phyloP scores from a whole-genome alignment of 2,113 vertebrate species.

The Lipophrys pholis region DNA sequence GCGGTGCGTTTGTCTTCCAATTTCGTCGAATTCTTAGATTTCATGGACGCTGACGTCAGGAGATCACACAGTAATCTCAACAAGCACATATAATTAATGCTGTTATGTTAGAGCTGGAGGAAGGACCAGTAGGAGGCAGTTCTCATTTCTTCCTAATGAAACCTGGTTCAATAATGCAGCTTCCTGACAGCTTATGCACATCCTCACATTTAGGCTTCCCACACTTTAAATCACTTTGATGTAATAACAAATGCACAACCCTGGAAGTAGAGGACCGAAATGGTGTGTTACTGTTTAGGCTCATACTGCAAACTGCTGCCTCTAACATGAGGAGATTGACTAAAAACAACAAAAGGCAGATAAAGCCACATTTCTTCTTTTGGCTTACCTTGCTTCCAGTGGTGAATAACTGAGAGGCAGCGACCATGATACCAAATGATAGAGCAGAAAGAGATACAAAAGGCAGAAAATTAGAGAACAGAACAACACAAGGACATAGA shows the following conservation, averaged over 20 bases:
- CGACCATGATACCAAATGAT: slow-evolving; percentile 17
- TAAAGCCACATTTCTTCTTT: slow-evolving; percentile 1
- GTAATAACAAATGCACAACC: not conserved
- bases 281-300: too few species aligned
- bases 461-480: slow-evolving; percentile 33
- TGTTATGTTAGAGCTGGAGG: slow-evolving; percentile 6
- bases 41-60: not conserved
- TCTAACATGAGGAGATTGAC: too few species aligned
- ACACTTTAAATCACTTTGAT: slow-evolving; percentile 12
- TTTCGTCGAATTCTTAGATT: not conserved
- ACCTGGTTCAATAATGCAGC: slow-evolving; percentile 55
- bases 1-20: not conserved
- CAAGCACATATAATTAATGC: slow-evolving; percentile 33
- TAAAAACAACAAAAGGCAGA: too few species aligned
- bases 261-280: too few species aligned
- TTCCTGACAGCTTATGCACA: slow-evolving; percentile 45
- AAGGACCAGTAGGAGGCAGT: not conserved
- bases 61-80: slow-evolving; percentile 1
- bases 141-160: slow-evolving; percentile 35
- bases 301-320: too few species aligned
- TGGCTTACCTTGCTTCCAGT: slow-evolving; percentile 81
- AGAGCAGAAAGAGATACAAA: slow-evolving; percentile 46
- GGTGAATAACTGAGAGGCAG: slow-evolving; percentile 73
- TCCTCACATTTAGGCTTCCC: slow-evolving; percentile 1
- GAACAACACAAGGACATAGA: slow-evolving; percentile 1